Evolutionary conservation across 2,797 vertebrate genomes (phyloP).

Genomic region (Mormyrus hasselquistii): DNA sequence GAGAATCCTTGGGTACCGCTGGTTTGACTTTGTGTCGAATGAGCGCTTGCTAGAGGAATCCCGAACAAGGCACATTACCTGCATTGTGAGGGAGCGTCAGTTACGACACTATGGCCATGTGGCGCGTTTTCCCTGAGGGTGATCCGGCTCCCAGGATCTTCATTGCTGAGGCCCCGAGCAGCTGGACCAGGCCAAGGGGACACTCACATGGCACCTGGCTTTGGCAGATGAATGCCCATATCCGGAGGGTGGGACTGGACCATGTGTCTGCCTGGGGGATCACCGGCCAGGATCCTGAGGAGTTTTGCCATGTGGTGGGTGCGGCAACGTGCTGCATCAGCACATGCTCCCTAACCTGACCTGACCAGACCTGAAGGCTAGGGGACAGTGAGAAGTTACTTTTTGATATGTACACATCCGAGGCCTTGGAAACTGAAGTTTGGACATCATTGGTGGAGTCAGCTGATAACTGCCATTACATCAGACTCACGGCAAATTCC

Average conservation of each 20-base stretch:
- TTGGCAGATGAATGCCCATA: too few relatives aligned
- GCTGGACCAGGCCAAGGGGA: not conserved
- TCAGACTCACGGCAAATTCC: not conserved
- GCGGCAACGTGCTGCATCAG: not conserved
- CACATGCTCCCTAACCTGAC: not conserved
- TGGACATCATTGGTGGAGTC: not conserved
- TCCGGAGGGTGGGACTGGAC: not conserved
- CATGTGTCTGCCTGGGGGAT: not conserved
- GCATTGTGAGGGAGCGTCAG: not conserved
- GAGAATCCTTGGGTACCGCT: not conserved
- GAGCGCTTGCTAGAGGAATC: not conserved
- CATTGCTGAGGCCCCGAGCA: too few relatives aligned
- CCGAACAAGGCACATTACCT: not conserved
- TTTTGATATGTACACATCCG: not conserved
- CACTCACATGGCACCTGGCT: not conserved
- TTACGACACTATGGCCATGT: not conserved
- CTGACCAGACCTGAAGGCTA: not conserved
- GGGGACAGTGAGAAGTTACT: not conserved
- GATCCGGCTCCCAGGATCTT: not conserved
- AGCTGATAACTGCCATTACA: not conserved
- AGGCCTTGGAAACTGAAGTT: not conserved
- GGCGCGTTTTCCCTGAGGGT: not conserved
- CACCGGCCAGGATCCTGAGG: not conserved
- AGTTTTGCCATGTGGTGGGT: not conserved
- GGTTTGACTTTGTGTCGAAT: not conserved